Percentiles rank a stretch among this genome's conserved stretches.
Conservation (phyloP, 2,888 invertebrate genomes). For the Tenthredo amoena region DNA sequence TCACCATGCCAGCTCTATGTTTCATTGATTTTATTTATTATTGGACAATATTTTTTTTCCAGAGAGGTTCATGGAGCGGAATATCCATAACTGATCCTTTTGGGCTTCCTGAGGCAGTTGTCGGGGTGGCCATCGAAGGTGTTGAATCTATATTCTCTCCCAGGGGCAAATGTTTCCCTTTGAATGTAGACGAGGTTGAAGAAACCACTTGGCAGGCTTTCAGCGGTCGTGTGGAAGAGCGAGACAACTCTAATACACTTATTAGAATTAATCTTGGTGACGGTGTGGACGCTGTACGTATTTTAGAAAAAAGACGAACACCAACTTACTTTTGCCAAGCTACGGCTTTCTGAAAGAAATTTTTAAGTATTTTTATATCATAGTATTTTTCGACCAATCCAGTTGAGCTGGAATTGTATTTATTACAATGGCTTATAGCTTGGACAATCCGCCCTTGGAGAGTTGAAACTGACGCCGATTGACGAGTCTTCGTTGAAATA, state of each 20-base stretch:
- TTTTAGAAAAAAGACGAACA: not conserved
- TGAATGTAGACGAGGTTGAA: slow-evolving; percentile 83
- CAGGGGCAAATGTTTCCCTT: slow-evolving; percentile 79
- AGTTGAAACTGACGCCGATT: slow-evolving; percentile 71
- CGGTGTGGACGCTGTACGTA: slow-evolving; percentile 83
- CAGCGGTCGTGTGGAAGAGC: slow-evolving; percentile 81
- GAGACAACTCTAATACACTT: slow-evolving; percentile 82
- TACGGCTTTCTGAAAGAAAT: not conserved
- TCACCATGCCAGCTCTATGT: not conserved
- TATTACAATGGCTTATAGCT: slow-evolving; percentile 64
- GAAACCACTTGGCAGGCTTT: slow-evolving; percentile 82
- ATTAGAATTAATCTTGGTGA: slow-evolving; percentile 84
- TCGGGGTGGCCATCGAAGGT: slow-evolving; percentile 86
- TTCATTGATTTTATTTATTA: not conserved
- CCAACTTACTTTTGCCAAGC: not conserved
- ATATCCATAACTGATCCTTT: slow-evolving; percentile 86
- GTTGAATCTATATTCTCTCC: slow-evolving; percentile 75
- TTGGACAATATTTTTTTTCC: slow-evolving; percentile 56
- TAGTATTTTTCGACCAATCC: not conserved
- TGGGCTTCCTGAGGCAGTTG: slow-evolving; percentile 85
- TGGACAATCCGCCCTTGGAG: slow-evolving; percentile 75
- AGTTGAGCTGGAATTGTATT: not conserved
- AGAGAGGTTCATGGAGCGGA: slow-evolving; percentile 86
- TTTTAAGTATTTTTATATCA: not conserved
- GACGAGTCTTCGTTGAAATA: slow-evolving; percentile 69